Evolutionary conservation across 2,113 vertebrate genomes (phyloP).

Genomic region (Ctenomys sociabilis): DNA sequence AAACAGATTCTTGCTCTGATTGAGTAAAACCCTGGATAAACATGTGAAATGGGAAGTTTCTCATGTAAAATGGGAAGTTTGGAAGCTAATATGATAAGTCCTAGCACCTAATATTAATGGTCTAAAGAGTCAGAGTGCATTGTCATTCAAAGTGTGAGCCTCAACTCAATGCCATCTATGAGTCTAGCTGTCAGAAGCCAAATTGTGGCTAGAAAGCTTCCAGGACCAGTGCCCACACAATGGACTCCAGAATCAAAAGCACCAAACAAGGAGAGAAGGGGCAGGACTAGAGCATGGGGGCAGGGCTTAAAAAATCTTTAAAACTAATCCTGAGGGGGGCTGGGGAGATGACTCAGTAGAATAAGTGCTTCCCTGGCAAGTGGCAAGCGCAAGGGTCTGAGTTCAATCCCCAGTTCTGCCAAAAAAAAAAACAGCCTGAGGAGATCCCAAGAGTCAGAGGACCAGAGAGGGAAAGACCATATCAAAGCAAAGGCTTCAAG

Average conservation of each 20-base stretch:
- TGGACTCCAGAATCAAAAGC: slow-evolving; percentile 1
- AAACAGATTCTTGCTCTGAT: not conserved
- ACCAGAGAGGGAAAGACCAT: not conserved
- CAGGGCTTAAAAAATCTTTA: not conserved
- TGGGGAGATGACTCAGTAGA: too few relatives aligned
- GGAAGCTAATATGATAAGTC: slow-evolving; percentile 3
- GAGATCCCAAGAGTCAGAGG: not conserved
- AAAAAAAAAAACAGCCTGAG: too few relatives aligned
- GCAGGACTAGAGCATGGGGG: not conserved
- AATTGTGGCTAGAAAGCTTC: not conserved
- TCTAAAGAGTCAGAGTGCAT: slow-evolving; percentile 50
- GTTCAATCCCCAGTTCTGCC: too few relatives aligned
- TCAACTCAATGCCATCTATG: slow-evolving; percentile 1
- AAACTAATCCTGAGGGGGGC: not conserved
- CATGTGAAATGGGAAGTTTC: slow-evolving; percentile 42
- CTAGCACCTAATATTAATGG: slow-evolving; percentile 40
- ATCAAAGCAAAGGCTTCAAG: slow-evolving; percentile 53
- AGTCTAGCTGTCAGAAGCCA: slow-evolving; percentile 47
- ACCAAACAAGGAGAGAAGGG: not conserved
- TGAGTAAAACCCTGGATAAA: slow-evolving; percentile 34
- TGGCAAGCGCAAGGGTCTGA: too few relatives aligned
- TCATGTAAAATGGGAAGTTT: slow-evolving; percentile 50
- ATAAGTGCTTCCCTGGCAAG: too few relatives aligned
- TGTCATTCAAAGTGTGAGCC: not conserved
- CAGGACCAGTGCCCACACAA: not conserved